Evolutionary conservation across 2,888 invertebrate species (phyloP).

Genomic region (Nephrocerus scutellatus): DNA sequence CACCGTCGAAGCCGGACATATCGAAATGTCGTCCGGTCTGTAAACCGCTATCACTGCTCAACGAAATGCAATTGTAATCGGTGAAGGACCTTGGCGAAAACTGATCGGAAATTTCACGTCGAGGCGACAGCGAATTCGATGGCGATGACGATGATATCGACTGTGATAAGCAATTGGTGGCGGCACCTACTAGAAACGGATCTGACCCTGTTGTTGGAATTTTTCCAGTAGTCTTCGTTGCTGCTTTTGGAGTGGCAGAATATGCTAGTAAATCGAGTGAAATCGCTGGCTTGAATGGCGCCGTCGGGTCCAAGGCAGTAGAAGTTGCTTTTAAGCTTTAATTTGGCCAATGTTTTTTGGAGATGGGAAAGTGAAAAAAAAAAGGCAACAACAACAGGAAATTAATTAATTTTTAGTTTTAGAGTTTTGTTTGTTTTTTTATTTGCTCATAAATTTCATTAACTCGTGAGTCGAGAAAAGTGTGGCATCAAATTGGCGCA

Average conservation of each 20-base stretch:
- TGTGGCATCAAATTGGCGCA: no score
- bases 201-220: constrained; percentile 17
- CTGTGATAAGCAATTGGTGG: constrained; percentile 29
- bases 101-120: constrained; percentile 24
- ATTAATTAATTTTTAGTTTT: no score
- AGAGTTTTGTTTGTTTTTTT: no score
- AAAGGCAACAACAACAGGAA: no score
- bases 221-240: constrained; percentile 1
- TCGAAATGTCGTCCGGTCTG: constrained; percentile 25
- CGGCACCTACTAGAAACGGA: no score
- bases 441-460: no score
- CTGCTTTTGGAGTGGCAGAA: constrained; percentile 10
- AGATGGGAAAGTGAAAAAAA: no score
- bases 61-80: constrained; percentile 24
- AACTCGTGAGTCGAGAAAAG: no score
- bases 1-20: constrained; percentile 24
- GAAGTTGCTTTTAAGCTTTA: constrained; percentile 39
- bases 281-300: constrained; percentile 42
- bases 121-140: no score
- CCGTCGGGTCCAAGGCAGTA: no score
- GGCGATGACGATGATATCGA: constrained; percentile 29
- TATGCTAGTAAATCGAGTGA: constrained; percentile 36
- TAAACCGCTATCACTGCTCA: constrained; percentile 30
- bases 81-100: constrained; percentile 24
- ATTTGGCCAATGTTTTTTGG: no score